Conservation (phyloP, 35 echinoderm and acorn worm species). For the Amphiura filiformis region DNA sequence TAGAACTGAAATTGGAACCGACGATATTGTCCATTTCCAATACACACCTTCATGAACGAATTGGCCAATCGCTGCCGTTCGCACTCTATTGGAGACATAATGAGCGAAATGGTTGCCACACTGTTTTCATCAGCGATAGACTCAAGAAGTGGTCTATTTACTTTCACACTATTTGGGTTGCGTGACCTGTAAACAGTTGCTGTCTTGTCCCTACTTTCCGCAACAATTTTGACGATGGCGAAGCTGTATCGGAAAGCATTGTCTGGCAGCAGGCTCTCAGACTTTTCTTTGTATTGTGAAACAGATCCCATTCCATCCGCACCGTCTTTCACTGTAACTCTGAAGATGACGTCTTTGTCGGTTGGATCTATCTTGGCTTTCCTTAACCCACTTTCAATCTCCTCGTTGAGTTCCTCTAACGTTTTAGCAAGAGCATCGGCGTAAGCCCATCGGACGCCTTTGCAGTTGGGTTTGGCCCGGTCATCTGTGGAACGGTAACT, state of each 20-base stretch:
- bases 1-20: conserved; percentile 16
- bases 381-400: not conserved
- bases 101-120: not conserved
- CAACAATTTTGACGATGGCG: conserved; percentile 26
- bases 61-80: not conserved
- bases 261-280: conserved; percentile 37
- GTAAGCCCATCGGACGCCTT: conserved; percentile 37
- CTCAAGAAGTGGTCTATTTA: conserved; percentile 29
- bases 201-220: not conserved
- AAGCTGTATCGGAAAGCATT: conserved; percentile 55
- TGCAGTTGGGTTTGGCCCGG: conserved; percentile 31
- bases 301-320: conserved; percentile 55
- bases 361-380: conserved; percentile 4
- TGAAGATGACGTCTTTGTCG: not conserved
- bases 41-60: conserved; percentile 1
- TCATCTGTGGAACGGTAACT: not conserved
- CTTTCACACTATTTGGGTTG: conserved; percentile 7
- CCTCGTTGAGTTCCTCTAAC: conserved; percentile 36
- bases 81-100: not conserved
- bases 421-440: conserved; percentile 43
- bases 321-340: conserved; percentile 40
- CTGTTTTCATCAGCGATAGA: conserved; percentile 49
- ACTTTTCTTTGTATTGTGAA: not conserved
- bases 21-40: conserved; percentile 9
- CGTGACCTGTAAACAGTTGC: not conserved